Evolutionary conservation across 1,140 invertebrate species (phyloP), one percentile per base, ranked within the genome.

Genomic region (Brachionus rotundiformis): DNA sequence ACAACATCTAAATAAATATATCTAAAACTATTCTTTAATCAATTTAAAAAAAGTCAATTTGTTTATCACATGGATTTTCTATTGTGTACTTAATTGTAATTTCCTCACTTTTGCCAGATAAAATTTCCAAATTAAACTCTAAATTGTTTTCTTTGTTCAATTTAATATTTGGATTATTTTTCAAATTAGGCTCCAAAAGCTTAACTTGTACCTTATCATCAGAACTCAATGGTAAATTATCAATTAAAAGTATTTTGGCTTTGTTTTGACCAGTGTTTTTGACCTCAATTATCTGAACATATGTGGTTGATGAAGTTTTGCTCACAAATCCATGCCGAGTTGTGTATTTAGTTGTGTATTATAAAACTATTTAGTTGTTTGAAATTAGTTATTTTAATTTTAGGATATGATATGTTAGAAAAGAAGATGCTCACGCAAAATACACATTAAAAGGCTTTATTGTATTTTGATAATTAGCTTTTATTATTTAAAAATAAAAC

Each of bases 241-340:
- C 88, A 25, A 79, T 82, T 1, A 89, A 29, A 1, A 84, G 82
- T 5, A 89, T 81, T 11, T 85, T 83, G 65, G 87, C 83, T 6
- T 81, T 29, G 25, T 86, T 84, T 16, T 84, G 82, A n/a, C 84
- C 84, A 25, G 86, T 86, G 81, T 89, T 89, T 83, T 88, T 87
- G 13, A 89, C 44, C 54, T 85, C 85, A 49, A 88, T 88, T 23
- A 82, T 82, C 82, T 89, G 88, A 83, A 86, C 83, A 63, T 86
- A 84, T 13, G 84, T 83, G 19, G 83, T 85, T 61, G 82, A 83
- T 19, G 84, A 54, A 5, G 83, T 82, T 68, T 84, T 85, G 25
- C 83, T 85, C 49, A 84, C 71, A 83, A 87, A 80, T 13, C 68
- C 68, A 5, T 27, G 41, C 76, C 85, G 61, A 73, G 80, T 16